Conservation (phyloP, 2,888 invertebrate genomes). For the Oasisia sp. region DNA sequence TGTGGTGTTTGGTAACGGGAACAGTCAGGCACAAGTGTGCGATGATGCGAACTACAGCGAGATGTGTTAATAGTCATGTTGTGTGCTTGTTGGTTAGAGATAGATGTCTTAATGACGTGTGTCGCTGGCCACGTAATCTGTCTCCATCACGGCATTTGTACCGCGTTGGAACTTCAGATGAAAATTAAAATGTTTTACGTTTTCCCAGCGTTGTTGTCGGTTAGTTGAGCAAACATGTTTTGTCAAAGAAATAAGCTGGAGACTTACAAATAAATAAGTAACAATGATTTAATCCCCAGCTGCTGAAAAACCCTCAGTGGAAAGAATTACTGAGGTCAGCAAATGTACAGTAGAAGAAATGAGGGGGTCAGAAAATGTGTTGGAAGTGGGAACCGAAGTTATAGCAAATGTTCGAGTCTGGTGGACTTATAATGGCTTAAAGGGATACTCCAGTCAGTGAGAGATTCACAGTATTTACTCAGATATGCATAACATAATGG, state of each 20-base stretch:
- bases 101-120: background rate
- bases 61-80: background rate
- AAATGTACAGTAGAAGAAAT: too few species aligned
- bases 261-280: too few species aligned
- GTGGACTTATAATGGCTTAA: background rate
- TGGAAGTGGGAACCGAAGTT: too few species aligned
- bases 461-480: too few species aligned
- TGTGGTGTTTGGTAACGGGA: background rate
- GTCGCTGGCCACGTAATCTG: background rate
- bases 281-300: too few species aligned
- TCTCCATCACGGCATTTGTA: background rate
- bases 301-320: too few species aligned
- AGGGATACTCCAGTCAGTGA: too few species aligned
- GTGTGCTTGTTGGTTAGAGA: conserved; percentile 3
- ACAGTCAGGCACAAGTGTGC: background rate
- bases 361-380: too few species aligned
- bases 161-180: background rate
- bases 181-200: background rate
- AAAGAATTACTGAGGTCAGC: too few species aligned
- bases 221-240: background rate
- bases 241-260: too few species aligned
- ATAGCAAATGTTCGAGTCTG: background rate
- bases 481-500: too few species aligned
- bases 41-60: too few species aligned
- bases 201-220: background rate